Conservation (phyloP, 1,140 invertebrate genomes). For the Eciton burchellii region DNA sequence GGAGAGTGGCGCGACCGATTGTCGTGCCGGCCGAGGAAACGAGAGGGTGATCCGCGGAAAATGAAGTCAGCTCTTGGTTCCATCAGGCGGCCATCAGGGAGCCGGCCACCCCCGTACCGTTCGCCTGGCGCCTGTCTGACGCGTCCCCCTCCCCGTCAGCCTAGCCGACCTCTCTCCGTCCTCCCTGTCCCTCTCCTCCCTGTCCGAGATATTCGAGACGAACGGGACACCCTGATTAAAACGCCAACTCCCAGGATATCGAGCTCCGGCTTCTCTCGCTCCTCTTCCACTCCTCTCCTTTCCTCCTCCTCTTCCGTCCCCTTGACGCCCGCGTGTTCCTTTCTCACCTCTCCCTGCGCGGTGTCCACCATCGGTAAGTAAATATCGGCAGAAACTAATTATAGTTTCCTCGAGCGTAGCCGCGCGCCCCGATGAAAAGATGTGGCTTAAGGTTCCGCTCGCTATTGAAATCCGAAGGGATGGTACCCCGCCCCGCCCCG, state of each 20-base stretch:
- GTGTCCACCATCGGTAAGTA: constrained; percentile 57
- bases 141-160: constrained; percentile 62
- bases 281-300: constrained; percentile 12
- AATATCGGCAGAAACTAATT: constrained; percentile 71
- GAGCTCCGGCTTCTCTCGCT: constrained; percentile 61
- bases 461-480: constrained; percentile 32
- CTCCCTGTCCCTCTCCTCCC: not conserved
- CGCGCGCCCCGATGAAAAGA: constrained; percentile 29
- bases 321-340: constrained; percentile 37
- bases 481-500: not conserved
- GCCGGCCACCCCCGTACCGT: constrained; percentile 62
- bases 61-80: constrained; percentile 74
- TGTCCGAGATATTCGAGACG: constrained; percentile 73
- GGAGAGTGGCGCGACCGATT: constrained; percentile 68
- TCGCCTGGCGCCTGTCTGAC: constrained; percentile 79
- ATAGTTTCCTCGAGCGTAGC: constrained; percentile 53
- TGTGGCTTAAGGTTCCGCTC: constrained; percentile 35
- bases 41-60: constrained; percentile 73
- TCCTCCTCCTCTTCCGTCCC: constrained; percentile 13
- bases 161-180: constrained; percentile 3
- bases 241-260: constrained; percentile 73
- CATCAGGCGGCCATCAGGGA: constrained; percentile 63
- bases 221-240: constrained; percentile 81
- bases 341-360: constrained; percentile 36
- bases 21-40: constrained; percentile 55